A percentile compares a stretch with the other conserved stretches of the same genome.
phyloP scores from a whole-genome alignment of 2,113 vertebrate species.

The Lamprotornis superbus region DNA sequence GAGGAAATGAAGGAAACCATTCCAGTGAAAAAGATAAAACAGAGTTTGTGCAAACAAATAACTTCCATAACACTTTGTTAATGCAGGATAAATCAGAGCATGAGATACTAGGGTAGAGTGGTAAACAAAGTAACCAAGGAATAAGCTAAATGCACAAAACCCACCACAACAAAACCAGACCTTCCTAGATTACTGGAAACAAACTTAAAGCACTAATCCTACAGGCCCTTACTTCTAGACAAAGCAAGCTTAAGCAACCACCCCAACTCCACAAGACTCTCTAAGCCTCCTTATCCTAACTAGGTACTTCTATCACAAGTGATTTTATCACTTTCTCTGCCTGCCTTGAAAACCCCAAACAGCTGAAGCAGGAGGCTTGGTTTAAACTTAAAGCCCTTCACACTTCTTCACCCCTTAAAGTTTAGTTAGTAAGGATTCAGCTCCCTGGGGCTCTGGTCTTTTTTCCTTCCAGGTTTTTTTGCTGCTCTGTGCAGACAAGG shows the following conservation, averaged over 20 bases:
- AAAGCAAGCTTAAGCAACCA: neutral
- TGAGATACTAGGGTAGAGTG: accelerated
- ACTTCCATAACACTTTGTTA: neutral
- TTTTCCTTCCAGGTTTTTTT: accelerated
- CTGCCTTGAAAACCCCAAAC: neutral
- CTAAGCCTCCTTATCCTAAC: accelerated
- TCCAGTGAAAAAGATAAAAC: neutral
- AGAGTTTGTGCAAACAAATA: neutral
- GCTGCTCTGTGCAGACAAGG: accelerated
- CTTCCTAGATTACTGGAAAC: accelerated
- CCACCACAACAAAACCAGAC: neutral
- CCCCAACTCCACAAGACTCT: neutral
- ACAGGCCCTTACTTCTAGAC: accelerated
- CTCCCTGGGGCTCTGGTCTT: accelerated
- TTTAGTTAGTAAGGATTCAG: accelerated
- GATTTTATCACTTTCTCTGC: neutral
- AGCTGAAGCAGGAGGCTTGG: neutral
- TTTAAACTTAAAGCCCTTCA: neutral
- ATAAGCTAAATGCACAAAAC: accelerated
- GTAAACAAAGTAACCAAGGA: neutral
- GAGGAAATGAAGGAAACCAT: neutral
- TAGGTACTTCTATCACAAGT: neutral
- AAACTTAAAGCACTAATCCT: neutral
- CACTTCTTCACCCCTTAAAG: accelerated
- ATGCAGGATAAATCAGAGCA: neutral